Conservation (phyloP, 2,797 vertebrate species). For the Gallirallus australis region DNA sequence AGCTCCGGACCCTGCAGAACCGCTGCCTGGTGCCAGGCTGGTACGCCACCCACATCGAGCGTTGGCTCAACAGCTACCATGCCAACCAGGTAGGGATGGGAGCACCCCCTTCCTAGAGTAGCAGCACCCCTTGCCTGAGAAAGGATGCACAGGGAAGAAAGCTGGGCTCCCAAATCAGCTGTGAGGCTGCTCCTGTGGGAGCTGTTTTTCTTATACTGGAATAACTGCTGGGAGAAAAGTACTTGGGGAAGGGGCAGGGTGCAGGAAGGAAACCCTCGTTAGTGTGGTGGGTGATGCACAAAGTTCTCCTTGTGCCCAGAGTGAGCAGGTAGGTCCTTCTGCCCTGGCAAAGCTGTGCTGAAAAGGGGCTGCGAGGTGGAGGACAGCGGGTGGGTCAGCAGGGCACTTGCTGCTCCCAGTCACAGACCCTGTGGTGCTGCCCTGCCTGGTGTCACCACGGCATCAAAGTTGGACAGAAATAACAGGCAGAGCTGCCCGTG, state of each 20-base stretch:
- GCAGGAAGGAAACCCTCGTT: background rate
- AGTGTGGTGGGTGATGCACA: rapidly evolving
- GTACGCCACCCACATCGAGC: slow-evolving; percentile 94
- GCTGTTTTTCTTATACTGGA: background rate
- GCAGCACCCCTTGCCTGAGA: background rate
- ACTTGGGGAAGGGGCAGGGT: background rate
- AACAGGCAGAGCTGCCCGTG: background rate
- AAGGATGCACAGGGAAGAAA: background rate
- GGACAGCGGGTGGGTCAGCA: background rate
- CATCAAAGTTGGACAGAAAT: background rate
- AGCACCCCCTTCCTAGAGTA: background rate
- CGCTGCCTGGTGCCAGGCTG: slow-evolving; percentile 95
- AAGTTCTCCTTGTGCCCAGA: background rate
- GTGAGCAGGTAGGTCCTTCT: background rate
- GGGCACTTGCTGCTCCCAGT: background rate
- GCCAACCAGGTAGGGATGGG: slow-evolving; percentile 89
- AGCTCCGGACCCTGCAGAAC: slow-evolving; percentile 91
- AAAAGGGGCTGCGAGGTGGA: background rate
- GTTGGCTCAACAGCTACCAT: slow-evolving; percentile 94
- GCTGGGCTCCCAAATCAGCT: background rate
- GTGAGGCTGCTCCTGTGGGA: rapidly evolving
- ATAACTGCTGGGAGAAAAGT: rapidly evolving
- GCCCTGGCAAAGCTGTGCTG: background rate
- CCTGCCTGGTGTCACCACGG: background rate
- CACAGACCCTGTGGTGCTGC: background rate